A percentile compares a stretch with the other conserved stretches of the same genome.
These are phyloP conservation scores for Halichoerus grypus DNA, from an alignment of 2,113 vertebrate genomes.

Conservation along the genomic window DNA sequence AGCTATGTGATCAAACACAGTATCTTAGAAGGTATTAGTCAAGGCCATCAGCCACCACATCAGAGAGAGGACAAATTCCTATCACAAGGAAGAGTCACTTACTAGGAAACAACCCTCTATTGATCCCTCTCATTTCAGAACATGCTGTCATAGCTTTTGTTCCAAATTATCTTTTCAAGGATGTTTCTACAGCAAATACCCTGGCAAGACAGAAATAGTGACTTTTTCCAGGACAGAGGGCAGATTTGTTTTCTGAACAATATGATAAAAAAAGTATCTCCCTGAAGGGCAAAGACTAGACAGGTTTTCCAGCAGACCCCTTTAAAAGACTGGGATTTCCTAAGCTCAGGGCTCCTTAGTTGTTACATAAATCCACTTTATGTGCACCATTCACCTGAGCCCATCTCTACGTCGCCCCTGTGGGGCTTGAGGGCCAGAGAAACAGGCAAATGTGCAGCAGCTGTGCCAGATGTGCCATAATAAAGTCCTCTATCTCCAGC, in stretches of 20 bases:
- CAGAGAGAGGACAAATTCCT: not conserved
- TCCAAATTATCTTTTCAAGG: not conserved
- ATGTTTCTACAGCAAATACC: not conserved
- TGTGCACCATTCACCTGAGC: not conserved
- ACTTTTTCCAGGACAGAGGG: not conserved
- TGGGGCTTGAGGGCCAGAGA: not conserved
- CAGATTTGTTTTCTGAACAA: conserved; percentile 14
- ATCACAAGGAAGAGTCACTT: not conserved
- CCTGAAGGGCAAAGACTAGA: not conserved
- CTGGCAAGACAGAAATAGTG: not conserved
- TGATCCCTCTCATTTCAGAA: not conserved
- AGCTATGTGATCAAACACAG: not conserved
- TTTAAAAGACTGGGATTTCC: not conserved
- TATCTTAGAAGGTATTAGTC: not conserved
- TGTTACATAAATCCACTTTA: not conserved
- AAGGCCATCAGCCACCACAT: not conserved
- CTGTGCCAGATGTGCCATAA: not conserved
- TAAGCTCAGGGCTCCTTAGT: not conserved
- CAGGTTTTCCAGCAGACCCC: not conserved
- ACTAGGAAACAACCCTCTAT: not conserved
- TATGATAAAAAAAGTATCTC: not conserved
- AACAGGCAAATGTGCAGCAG: not conserved
- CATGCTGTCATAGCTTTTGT: not conserved
- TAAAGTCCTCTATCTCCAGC: not conserved
- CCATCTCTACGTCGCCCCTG: not conserved